Conservation (phyloP, 2,797 vertebrate genomes). For the Onychomys leucogaster region DNA sequence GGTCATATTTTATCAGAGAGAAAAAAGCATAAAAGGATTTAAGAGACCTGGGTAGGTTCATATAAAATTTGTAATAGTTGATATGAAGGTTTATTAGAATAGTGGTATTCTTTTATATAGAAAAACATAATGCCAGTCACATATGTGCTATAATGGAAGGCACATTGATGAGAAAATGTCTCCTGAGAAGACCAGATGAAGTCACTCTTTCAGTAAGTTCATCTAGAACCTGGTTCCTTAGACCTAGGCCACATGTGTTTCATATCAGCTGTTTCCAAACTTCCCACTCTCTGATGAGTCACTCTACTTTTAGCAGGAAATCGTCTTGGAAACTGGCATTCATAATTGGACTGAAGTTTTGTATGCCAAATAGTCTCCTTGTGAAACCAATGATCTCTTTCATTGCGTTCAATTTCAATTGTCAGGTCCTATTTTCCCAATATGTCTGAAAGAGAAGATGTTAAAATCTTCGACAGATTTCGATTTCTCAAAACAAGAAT, state of each 20-base stretch:
- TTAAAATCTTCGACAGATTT: neutral
- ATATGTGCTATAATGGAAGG: neutral
- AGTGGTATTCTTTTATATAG: neutral
- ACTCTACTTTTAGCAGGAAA: conserved; percentile 5
- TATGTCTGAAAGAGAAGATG: neutral
- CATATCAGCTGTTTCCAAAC: neutral
- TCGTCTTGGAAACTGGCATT: neutral
- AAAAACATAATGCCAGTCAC: neutral
- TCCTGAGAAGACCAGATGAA: neutral
- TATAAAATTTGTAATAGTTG: neutral
- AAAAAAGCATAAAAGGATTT: neutral
- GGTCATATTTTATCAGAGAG: neutral
- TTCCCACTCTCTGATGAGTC: neutral
- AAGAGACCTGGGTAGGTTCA: neutral
- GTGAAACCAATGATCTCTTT: neutral
- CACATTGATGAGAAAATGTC: rapidly evolving
- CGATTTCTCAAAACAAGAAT: neutral
- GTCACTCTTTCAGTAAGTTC: neutral
- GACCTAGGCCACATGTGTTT: neutral
- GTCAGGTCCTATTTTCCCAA: neutral
- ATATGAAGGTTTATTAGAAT: conserved; percentile 26
- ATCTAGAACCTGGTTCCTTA: rapidly evolving
- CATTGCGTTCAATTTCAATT: neutral
- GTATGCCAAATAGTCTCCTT: neutral
- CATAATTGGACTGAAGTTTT: neutral